Base-by-base conservation (phyloP, 2,888 invertebrate genomes). In the Neria commutata region DNA sequence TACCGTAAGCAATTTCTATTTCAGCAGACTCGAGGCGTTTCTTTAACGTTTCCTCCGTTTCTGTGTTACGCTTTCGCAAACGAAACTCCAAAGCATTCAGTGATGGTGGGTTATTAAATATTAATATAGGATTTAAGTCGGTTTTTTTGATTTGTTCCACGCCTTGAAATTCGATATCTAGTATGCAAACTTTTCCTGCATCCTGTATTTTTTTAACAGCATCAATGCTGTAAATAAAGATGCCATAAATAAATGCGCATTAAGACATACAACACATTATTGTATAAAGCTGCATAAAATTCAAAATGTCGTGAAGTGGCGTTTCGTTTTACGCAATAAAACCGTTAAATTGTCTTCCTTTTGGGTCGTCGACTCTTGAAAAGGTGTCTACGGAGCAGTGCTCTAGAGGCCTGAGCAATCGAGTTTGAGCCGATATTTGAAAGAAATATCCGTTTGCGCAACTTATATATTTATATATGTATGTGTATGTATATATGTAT, bases 111-210 rank as follows among this genome's bases (percentile, higher is more conserved):
- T 92, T 91, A 33, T 99, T 87, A 79, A 97, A 97, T 21, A 99
- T 88, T 65, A 91, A 88, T 70, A 92, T 83, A 0, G 97, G 93
- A 78, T 94, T 86, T 10, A 98, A 83, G 73, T 91, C 88, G 21
- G 91, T 90, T 57, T 87, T 85, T 75, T 92, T 94, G 11, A 98
- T 89, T 80, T 89, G 91, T 70, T 92, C 92, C 0, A 98, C 97
- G 19, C 98, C 98, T 83, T 98, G 93, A 54, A 94, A 88, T 72
- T 98, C 98, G 67, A 98, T 94, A 78, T 98, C 98, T 66, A 98
- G 83, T 1, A 98, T 89, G 77, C 98, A 98, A 42, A 98, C 88
- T 77, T 91, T 91, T 2, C 97, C 97, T 16, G 88, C 84, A 16
- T 85, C 83, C 61, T 89, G 87, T 1, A 98, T 92, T 63, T 88